Evolutionary conservation across 2,113 vertebrate genomes (phyloP).

Genomic region (Corythornis madagascariensis): DNA sequence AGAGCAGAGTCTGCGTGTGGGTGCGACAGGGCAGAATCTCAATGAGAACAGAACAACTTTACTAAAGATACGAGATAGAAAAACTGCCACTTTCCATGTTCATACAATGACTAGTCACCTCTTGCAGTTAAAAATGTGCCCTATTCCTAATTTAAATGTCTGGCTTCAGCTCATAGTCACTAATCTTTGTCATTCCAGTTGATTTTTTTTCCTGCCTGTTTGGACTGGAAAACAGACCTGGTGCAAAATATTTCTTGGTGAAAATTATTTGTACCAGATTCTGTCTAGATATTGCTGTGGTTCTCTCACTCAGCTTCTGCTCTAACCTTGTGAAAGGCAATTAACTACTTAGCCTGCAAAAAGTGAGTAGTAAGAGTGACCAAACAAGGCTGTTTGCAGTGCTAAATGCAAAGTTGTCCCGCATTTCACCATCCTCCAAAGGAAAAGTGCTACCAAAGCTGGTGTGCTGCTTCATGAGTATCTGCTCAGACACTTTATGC

Average conservation of each 20-base stretch:
- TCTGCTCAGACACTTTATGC: neutral
- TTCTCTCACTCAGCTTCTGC: neutral
- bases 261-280: neutral
- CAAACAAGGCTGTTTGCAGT: neutral
- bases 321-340: neutral
- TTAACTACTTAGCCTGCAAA: neutral
- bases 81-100: neutral
- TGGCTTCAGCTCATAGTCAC: neutral
- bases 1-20: neutral
- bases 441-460: neutral
- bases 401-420: neutral
- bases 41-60: neutral
- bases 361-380: neutral
- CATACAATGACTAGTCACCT: neutral
- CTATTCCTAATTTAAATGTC: conserved; percentile 23
- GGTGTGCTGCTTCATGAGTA: neutral
- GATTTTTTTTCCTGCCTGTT: neutral
- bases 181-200: neutral
- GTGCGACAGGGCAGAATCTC: neutral
- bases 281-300: neutral
- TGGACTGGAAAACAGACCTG: neutral
- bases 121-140: neutral
- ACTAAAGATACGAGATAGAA: neutral
- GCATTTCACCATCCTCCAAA: neutral
- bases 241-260: neutral